These are phyloP conservation scores for Drosophila paulistorum DNA, from an alignment of 1,140 invertebrate genomes.

Conservation along the genomic window DNA sequence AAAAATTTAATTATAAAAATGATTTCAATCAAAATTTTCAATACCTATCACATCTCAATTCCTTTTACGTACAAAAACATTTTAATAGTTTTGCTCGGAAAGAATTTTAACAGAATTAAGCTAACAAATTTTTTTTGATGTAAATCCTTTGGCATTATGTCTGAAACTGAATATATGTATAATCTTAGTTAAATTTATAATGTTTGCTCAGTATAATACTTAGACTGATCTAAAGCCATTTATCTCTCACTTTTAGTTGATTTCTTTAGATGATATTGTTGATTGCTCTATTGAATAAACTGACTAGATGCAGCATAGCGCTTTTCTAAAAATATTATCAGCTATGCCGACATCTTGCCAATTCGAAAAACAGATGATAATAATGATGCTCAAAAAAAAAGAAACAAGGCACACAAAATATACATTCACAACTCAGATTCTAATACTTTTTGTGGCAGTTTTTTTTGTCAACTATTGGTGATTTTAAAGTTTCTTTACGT, in stretches of 20 bases:
- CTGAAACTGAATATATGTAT: too few species aligned
- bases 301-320: constrained; percentile 83
- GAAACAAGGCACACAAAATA: not conserved
- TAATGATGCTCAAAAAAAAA: constrained; percentile 5
- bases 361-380: constrained; percentile 68
- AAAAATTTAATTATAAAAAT: too few species aligned
- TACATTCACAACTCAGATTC: constrained; percentile 32
- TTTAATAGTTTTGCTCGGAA: too few species aligned
- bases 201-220: not conserved
- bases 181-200: too few species aligned
- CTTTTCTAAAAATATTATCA: constrained; percentile 56
- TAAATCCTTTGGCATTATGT: too few species aligned
- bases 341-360: constrained; percentile 83
- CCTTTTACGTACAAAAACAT: too few species aligned
- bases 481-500: constrained; percentile 6
- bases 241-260: not conserved
- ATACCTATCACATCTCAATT: too few species aligned
- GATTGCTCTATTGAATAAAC: constrained; percentile 79
- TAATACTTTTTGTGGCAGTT: constrained; percentile 33
- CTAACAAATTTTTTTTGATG: too few species aligned
- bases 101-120: too few species aligned
- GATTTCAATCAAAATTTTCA: too few species aligned
- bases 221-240: not conserved
- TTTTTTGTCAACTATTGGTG: constrained; percentile 27
- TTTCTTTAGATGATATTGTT: constrained; percentile 26